Evolutionary conservation across 2,797 vertebrate species (phyloP), one percentile per base, ranked within the genome.

Genomic region (Tauraco hartlaubi): DNA sequence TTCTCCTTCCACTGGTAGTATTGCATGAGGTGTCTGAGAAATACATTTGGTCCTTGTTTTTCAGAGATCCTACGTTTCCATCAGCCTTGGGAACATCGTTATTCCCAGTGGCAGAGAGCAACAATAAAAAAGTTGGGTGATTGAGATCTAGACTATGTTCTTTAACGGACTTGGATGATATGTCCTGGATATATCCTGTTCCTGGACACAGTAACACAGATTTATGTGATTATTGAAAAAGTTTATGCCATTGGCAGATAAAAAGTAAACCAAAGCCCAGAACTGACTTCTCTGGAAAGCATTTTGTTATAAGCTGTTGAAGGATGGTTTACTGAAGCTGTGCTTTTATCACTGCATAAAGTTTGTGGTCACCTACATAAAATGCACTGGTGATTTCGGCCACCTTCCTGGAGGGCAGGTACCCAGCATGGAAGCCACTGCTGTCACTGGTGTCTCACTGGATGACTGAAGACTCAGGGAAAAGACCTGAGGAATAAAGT

Each of bases 241-340:
- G 11, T 76, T 91, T 90, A 71, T 0, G 0, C 25, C 8, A 0
- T 39, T 92, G 91, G 59, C 56, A 95, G 88, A 85, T 91, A 61
- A 83, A 95, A 85, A 77, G 29, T 87, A 92, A 92, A 25, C 15
- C 55, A 71, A 95, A 96, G 77, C 69, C 92, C 88, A 93, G 85
- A 95, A 69, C 73, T 83, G 76, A 67, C 66, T 85, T 89, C 23
- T 15, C 5, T 86, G 93, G 76, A 85, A 94, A 95, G 39, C 23
- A 15, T 86, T 96, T 88, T 81, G 62, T 82, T 90, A 59, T 39
- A 74, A 14, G 41, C 67, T 85, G 46, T 51, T 90, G 58, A 68
- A 71, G 64, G 19, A 46, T 90, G 44, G 28, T 64, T 95, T 95
- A 64, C 52, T 49, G 72, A 43, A 52, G 54, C 55, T 43, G 43